These are phyloP conservation scores for Timema podura DNA, from an alignment of 2,888 invertebrate species.

Conservation along the genomic window DNA sequence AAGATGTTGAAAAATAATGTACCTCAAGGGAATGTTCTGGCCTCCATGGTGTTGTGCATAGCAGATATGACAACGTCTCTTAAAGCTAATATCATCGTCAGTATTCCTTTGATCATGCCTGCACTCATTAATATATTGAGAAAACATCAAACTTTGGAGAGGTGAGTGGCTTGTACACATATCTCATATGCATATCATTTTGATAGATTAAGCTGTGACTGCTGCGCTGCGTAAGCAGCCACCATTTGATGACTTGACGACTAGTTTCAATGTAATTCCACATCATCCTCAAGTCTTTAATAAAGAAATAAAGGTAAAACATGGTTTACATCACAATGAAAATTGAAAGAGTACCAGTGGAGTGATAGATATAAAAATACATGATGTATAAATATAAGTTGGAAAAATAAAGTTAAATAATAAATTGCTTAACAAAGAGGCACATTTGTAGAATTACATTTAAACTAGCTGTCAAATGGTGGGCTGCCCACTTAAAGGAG, in stretches of 20 bases:
- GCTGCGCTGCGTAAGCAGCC: too few species aligned
- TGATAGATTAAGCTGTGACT: too few species aligned
- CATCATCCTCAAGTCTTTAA: too few species aligned
- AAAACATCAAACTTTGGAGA: slow-evolving; percentile 21
- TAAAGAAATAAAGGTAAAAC: too few species aligned
- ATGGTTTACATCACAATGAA: background rate
- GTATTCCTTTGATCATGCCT: slow-evolving; percentile 77
- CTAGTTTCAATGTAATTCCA: too few species aligned
- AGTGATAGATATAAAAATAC: background rate
- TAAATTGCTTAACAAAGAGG: too few species aligned
- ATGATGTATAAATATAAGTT: background rate
- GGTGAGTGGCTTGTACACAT: slow-evolving; percentile 19
- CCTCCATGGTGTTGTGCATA: slow-evolving; percentile 70
- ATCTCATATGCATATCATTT: too few species aligned
- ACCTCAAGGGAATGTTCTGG: slow-evolving; percentile 58
- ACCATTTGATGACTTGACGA: too few species aligned
- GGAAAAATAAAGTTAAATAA: background rate
- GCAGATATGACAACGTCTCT: slow-evolving; percentile 74
- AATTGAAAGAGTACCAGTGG: background rate
- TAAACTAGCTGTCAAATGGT: too few species aligned
- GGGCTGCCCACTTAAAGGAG: too few species aligned
- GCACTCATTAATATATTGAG: slow-evolving; percentile 53
- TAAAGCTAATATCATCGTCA: slow-evolving; percentile 68
- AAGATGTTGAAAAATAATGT: background rate
- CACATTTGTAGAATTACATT: too few species aligned